phyloP scores from a whole-genome alignment of 2,888 invertebrate genomes.

The Ligdia adustata region DNA sequence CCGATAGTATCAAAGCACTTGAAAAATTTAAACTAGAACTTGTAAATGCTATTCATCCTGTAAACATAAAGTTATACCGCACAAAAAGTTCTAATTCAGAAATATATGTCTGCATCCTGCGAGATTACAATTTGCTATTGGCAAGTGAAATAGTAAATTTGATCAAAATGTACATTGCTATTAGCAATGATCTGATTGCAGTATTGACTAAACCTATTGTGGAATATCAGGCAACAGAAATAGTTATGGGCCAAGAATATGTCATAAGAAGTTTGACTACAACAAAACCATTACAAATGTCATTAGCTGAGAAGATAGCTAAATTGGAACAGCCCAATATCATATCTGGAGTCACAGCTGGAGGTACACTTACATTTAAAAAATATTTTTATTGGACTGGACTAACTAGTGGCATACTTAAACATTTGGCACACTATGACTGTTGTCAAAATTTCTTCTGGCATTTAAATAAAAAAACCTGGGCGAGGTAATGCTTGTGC shows the following conservation, averaged over 20 bases:
- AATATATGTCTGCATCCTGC: constrained; percentile 62
- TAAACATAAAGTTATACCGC: constrained; percentile 60
- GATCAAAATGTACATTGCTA: constrained; percentile 52
- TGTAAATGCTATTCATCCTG: constrained; percentile 56
- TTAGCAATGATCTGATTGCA: constrained; percentile 58
- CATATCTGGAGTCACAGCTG: constrained; percentile 72
- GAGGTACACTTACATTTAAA: constrained; percentile 56
- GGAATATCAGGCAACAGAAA: constrained; percentile 62
- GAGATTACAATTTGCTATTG: constrained; percentile 63
- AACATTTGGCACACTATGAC: no score
- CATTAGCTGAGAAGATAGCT: constrained; percentile 45
- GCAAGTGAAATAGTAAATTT: constrained; percentile 69
- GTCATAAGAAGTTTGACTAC: constrained; percentile 60
- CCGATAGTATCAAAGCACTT: constrained; percentile 54
- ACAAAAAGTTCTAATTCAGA: constrained; percentile 44
- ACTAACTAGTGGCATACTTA: no score
- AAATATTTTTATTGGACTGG: no score
- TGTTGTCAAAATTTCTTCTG: no score
- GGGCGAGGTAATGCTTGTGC: no score
- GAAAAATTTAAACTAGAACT: constrained; percentile 46
- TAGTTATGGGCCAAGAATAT: constrained; percentile 46
- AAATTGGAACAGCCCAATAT: constrained; percentile 78
- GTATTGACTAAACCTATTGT: constrained; percentile 66
- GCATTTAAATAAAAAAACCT: no score
- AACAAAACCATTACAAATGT: constrained; percentile 36